Base-by-base conservation (phyloP, 2,888 invertebrate genomes). In the Dasypogon diadema region DNA sequence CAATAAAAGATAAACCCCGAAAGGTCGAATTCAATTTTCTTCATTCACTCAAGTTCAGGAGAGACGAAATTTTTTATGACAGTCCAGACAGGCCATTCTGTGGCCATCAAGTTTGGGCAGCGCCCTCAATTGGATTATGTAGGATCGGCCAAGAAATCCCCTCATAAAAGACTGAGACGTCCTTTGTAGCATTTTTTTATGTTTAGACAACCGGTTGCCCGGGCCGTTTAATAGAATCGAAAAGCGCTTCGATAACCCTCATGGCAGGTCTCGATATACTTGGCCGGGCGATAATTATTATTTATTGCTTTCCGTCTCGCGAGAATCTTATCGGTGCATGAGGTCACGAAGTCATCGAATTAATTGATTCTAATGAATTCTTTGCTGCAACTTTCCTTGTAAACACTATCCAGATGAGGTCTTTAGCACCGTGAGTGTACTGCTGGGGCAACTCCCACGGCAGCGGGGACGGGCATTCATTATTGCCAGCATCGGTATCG, bases 351-450 rank as follows among this genome's bases (percentile, higher is more conserved):
- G 77, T 76, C 77, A 77, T 77, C 70, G 74, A 65, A 70, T 76
- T 76, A 77, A 77, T 77, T 77, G 76, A 77, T 77, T 77, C 75
- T 76, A 77, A 77, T 77, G 77, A 75, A 75, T 73, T 77, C 74
- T 74, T 63, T 54, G 58, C 74, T 63, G 60, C 30, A 48, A 54
- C 26, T 24, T 51, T 63, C 24, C 74, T 74, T 56, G 60, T 70
- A 70, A 70, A 70, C 70, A 70, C 51, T 12, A 54, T 6, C 54
- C 26, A 48, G 70, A 70, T 34, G 70, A 70, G 70, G 70, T 70
- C 70, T 70, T 70, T 70, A 70, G 54, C 70, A 70, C 70, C 34
- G 21, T 14, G 18, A 70, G 54, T 34, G 54, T 48, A 46, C 46
- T 55, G n/a, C 72, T 55, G 24, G 37, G 8, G 14, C 56, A 42